phyloP scores from a whole-genome alignment of 1,140 invertebrate genomes.

The Halesus radiatus region DNA sequence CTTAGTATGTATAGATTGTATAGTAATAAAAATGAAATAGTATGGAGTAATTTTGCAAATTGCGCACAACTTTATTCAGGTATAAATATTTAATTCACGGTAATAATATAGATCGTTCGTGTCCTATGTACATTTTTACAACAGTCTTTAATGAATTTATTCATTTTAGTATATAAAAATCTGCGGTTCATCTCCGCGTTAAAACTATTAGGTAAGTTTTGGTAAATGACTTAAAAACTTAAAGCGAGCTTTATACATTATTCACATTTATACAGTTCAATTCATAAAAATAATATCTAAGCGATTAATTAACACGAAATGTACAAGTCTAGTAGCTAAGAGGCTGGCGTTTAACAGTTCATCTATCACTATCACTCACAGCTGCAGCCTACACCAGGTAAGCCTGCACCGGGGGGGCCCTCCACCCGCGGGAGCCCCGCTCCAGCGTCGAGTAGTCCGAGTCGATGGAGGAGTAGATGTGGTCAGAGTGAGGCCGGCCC shows the following conservation, averaged over 20 bases:
- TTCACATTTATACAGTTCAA: constrained; percentile 44
- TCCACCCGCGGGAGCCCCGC: constrained; percentile 65
- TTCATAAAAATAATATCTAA: constrained; percentile 39
- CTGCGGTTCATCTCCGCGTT: constrained; percentile 40
- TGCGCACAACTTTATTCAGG: constrained; percentile 58
- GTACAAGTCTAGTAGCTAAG: constrained; percentile 18
- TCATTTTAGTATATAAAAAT: constrained; percentile 51
- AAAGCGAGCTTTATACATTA: constrained; percentile 47
- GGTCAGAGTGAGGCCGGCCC: constrained; percentile 82
- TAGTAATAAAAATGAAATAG: constrained; percentile 15
- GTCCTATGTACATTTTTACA: constrained; percentile 57
- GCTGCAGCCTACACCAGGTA: constrained; percentile 65
- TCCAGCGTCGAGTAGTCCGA: constrained; percentile 79
- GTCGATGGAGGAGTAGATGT: constrained; percentile 90
- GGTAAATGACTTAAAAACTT: constrained; percentile 57
- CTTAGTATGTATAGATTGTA: no score
- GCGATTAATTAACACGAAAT: constrained; percentile 27
- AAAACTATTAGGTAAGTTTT: constrained; percentile 57
- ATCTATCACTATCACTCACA: no score
- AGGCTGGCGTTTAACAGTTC: no score
- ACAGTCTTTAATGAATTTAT: constrained; percentile 53
- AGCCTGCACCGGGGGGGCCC: constrained; percentile 67
- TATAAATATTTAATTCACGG: constrained; percentile 58
- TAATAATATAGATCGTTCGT: constrained; percentile 56
- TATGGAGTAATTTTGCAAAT: constrained; percentile 45